phyloP scores from a whole-genome alignment of 2,797 vertebrate species.

The Pseudocheirus occidentalis region DNA sequence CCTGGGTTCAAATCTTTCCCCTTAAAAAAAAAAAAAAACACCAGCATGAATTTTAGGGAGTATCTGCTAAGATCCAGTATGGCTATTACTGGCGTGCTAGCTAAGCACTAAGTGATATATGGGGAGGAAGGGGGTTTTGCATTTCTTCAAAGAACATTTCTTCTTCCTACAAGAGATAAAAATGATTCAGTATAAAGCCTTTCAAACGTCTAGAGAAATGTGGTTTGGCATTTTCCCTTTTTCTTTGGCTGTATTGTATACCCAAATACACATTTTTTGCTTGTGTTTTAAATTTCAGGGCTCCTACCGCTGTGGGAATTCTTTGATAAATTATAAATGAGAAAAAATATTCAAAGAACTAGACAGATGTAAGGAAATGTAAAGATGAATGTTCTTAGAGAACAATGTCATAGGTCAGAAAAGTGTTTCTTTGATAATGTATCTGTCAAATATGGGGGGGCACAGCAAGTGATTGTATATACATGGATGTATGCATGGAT shows the following conservation, averaged over 20 bases:
- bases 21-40: background rate
- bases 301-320: slow-evolving; percentile 19
- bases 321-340: slow-evolving; percentile 20
- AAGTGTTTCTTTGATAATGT: background rate
- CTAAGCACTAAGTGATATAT: background rate
- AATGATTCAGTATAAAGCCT: background rate
- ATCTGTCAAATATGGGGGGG: background rate
- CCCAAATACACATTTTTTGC: slow-evolving; percentile 1
- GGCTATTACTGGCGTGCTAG: background rate
- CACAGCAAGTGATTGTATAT: background rate
- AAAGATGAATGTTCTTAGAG: background rate
- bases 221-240: background rate
- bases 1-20: background rate
- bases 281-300: slow-evolving; percentile 37
- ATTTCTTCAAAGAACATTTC: background rate
- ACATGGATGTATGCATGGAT: background rate
- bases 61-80: background rate
- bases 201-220: background rate
- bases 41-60: background rate
- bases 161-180: background rate
- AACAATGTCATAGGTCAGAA: background rate
- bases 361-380: background rate
- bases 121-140: background rate
- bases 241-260: background rate
- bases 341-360: slow-evolving; percentile 18